Evolutionary conservation across 2,797 vertebrate species (phyloP).

Genomic region (Melopsittacus undulatus): DNA sequence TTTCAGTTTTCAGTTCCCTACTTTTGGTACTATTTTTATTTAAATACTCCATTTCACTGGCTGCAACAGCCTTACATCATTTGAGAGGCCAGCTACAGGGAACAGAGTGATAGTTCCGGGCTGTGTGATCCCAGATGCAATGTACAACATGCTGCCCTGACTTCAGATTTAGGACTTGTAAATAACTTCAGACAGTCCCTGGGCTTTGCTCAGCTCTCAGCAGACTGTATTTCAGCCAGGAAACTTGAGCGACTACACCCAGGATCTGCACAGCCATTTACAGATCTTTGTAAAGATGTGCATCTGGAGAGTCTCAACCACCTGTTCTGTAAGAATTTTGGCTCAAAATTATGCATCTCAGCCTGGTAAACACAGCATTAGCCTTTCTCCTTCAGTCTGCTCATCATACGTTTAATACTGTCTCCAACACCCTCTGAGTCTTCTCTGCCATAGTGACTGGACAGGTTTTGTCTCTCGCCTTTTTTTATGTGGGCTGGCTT

Average conservation of each 20-base stretch:
- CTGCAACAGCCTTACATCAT: background rate
- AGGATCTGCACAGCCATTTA: background rate
- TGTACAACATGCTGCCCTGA: background rate
- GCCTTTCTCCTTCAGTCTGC: background rate
- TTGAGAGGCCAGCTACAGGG: background rate
- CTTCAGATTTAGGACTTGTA: background rate
- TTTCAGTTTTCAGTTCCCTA: background rate
- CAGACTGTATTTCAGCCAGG: background rate
- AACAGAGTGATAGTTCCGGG: background rate
- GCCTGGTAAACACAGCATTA: background rate
- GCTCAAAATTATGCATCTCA: background rate
- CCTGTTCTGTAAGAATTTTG: background rate
- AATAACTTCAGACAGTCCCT: background rate
- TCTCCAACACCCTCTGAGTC: background rate
- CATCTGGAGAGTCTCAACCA: slow-evolving; percentile 9
- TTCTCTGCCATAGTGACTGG: background rate
- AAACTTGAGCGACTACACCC: background rate
- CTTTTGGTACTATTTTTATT: background rate
- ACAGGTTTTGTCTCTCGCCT: accelerated
- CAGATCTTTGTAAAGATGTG: background rate
- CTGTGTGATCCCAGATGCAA: background rate
- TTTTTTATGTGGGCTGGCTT: background rate
- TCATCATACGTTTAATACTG: background rate
- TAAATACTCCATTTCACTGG: background rate
- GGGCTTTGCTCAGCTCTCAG: background rate